Evolutionary conservation across 1,140 invertebrate species (phyloP).

Genomic region (Delia radicum): DNA sequence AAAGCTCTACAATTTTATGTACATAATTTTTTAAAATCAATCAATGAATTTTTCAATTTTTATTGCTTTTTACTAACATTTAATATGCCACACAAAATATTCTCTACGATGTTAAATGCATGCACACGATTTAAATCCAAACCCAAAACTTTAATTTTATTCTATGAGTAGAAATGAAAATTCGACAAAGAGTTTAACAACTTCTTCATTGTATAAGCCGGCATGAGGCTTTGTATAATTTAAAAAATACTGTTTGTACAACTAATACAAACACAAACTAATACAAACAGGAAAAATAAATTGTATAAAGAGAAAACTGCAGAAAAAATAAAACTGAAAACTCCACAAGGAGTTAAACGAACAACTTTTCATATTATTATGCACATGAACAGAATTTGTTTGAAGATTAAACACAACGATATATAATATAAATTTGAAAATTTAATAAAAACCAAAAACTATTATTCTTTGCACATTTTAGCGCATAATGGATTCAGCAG

Average conservation of each 20-base stretch:
- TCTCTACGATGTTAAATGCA: too few relatives aligned
- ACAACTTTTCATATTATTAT: background rate
- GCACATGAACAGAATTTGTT: background rate
- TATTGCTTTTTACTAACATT: too few relatives aligned
- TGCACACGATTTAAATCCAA: too few relatives aligned
- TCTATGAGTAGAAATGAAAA: too few relatives aligned
- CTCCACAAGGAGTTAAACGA: background rate
- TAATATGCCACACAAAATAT: too few relatives aligned
- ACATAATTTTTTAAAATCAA: too few relatives aligned
- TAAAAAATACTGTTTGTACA: background rate
- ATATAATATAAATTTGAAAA: background rate
- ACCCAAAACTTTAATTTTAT: too few relatives aligned
- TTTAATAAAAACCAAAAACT: too few relatives aligned
- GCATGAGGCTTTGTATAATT: background rate
- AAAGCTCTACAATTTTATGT: too few relatives aligned
- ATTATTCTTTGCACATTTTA: slow-evolving; percentile 50
- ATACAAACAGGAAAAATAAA: background rate
- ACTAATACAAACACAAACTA: background rate
- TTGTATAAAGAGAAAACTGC: background rate
- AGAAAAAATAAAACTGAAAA: background rate
- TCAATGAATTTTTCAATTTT: too few relatives aligned
- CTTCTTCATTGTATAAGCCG: background rate
- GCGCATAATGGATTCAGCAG: slow-evolving; percentile 84
- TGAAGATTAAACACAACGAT: background rate
- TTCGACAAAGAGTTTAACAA: background rate